phyloP scores from a whole-genome alignment of 2,113 vertebrate genomes.

The Chaetops frenatus region DNA sequence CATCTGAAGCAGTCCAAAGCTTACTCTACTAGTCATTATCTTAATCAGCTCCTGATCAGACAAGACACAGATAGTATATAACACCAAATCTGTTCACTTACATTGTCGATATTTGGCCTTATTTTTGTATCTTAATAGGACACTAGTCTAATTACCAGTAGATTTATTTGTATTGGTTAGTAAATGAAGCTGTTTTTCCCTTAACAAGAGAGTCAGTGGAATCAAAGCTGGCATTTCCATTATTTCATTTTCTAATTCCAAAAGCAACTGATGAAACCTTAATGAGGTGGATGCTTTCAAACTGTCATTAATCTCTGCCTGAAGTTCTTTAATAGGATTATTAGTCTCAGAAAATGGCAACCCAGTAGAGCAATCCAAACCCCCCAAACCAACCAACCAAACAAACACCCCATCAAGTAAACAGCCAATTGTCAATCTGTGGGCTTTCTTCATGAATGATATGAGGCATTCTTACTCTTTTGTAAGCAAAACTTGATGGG shows the following conservation, averaged over 20 bases:
- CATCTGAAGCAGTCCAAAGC: not conserved
- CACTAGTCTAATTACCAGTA: not conserved
- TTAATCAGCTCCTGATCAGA: not conserved
- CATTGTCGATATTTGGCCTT: not conserved
- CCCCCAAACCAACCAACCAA: not conserved
- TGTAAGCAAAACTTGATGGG: not conserved
- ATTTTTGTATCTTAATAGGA: conserved; percentile 2
- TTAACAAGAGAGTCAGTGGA: not conserved
- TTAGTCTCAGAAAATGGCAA: not conserved
- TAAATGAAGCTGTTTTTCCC: not conserved
- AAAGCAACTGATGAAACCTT: conserved; percentile 1
- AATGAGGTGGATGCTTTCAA: conserved; percentile 4
- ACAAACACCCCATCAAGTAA: not conserved
- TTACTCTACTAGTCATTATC: not conserved
- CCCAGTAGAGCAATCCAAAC: not conserved
- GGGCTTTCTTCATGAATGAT: not conserved
- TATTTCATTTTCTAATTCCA: conserved; percentile 26
- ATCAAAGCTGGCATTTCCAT: not conserved
- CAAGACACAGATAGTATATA: not conserved
- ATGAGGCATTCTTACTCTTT: not conserved
- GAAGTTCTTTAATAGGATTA: not conserved
- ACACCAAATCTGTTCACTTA: not conserved
- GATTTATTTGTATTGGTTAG: conserved; percentile 27
- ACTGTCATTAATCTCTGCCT: not conserved
- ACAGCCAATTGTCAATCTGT: not conserved